Base-by-base conservation (phyloP, 2,888 invertebrate genomes). In the Sarcophaga caerulescens region DNA sequence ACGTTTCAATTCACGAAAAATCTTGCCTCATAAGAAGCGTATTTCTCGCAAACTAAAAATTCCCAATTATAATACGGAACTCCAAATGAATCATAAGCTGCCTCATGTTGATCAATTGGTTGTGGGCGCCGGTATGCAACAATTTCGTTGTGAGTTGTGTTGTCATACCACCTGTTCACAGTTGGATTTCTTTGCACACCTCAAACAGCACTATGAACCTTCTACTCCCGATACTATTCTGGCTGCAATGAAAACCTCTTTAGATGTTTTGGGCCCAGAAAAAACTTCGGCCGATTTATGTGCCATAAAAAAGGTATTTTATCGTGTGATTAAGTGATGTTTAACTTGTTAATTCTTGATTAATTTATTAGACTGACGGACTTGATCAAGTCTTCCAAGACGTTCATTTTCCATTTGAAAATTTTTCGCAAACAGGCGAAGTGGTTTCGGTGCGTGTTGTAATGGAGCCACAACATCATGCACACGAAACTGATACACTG, bases 1-100 rank as follows among this genome's bases (percentile, higher is more conserved):
- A 21, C 85, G 86, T n/a, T 87, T 86, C 10, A 81, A 85, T 71
- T 89, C 92, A 79, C 95, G 95, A 88, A 96, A 96, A 92, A 96
- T 96, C 87, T 93, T 97, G 81, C 97, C 97, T 0, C 97, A 97
- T 91, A 97, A 97, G 92, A 98, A 98, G 92, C 94, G 97, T 81
- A 97, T 97, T 88, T 96, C 97, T 0, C 94, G 95, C 81, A 97
- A 97, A 89, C 93, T 97, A 23, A 95, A 95, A 89, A 94, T 90
- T 1, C 93, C 87, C 90, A 82, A 89, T 62, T 83, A 79, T 47
- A 86, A 89, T 70, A 80, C 89, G 23, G 90, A 90, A 8, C 52
- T 87, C 12, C 81, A 84, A 45, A 6, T 82, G 25, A 85, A 88
- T n/a, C 81, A 88, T 45, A 87, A 87, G 66, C 25, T 85, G 70